Evolutionary conservation across 2,888 invertebrate genomes (phyloP), one percentile per base, ranked within the genome.

Genomic region (Drosophila putrida): DNA sequence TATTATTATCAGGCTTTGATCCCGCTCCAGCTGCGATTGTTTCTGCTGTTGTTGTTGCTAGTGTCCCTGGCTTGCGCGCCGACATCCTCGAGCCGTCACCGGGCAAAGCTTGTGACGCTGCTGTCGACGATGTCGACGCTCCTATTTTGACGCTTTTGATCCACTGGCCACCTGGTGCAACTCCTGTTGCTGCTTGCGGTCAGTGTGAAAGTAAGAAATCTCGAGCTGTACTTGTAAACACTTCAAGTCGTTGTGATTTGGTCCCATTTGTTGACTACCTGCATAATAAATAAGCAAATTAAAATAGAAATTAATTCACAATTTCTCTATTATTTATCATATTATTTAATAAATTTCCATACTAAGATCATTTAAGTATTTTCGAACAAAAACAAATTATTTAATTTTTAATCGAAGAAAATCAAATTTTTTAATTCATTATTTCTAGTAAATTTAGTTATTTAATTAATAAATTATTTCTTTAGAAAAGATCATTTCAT

Each of bases 221-320:
- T 73, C 49, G 74, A 63, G 62, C 74, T 74, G 81, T 78, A 62
- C 68, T 76, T 76, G 60, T 75, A 63, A 66, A 74, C 81, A 78
- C 69, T 86, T 81, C 41, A 68, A 62, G 51, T 70, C 67, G 64
- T 62, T 70, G 63, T 81, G 65, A 77, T 81, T 83, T 83, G 83
- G 83, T 83, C 83, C 83, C 83, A 83, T 83, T 86, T 79, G 87
- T 83, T 86, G 79, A 79, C 53, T 57, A 72, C 63, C 75, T 76
- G 51, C 6, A 35, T 53, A 49, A 27, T 11, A 39, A 4, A 10
- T n/a, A 43, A 33, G 0, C 4, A 60, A 33, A 11, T 27, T 25
- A 33, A 1, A 20, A 4, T 9, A 15, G 9, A 31, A 31, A 9
- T 31, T 8, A 8, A 31, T 31, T 31, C 20, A 20, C 3, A 3